Conservation (phyloP, 2,888 invertebrate genomes). For the Campopleginae sp. region DNA sequence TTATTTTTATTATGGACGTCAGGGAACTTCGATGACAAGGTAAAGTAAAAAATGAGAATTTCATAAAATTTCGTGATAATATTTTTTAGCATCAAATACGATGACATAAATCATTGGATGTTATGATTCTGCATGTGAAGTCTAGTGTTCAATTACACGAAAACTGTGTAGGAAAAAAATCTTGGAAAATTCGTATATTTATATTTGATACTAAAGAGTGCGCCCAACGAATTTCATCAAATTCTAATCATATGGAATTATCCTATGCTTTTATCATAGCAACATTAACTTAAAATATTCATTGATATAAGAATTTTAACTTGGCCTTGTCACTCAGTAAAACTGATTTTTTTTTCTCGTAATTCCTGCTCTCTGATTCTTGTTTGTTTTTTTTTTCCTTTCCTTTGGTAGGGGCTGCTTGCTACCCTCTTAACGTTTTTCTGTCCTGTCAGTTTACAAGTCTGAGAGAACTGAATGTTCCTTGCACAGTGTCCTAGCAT, state of each 20-base stretch:
- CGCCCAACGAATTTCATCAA: too few species aligned
- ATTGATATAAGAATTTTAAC: background rate
- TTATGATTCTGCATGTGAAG: too few species aligned
- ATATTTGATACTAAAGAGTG: too few species aligned
- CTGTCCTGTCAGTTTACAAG: slow-evolving; percentile 15
- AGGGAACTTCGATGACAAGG: background rate
- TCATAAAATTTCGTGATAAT: too few species aligned
- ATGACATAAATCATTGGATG: too few species aligned
- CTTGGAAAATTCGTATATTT: too few species aligned
- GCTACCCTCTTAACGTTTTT: slow-evolving; percentile 8
- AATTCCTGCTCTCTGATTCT: background rate
- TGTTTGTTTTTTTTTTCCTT: background rate
- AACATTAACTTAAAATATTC: background rate
- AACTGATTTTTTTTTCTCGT: background rate
- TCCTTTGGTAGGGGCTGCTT: background rate
- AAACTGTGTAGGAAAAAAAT: too few species aligned
- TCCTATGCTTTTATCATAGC: too few species aligned
- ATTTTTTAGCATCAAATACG: too few species aligned
- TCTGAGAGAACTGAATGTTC: slow-evolving; percentile 17
- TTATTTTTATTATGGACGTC: background rate
- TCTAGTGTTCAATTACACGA: too few species aligned
- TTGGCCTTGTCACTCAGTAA: background rate
- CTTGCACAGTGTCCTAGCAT: slow-evolving; percentile 8
- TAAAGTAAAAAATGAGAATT: background rate
- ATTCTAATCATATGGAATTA: too few species aligned